Evolutionary conservation across 2,113 vertebrate species (phyloP).

Genomic region (Seriola rivoliana): DNA sequence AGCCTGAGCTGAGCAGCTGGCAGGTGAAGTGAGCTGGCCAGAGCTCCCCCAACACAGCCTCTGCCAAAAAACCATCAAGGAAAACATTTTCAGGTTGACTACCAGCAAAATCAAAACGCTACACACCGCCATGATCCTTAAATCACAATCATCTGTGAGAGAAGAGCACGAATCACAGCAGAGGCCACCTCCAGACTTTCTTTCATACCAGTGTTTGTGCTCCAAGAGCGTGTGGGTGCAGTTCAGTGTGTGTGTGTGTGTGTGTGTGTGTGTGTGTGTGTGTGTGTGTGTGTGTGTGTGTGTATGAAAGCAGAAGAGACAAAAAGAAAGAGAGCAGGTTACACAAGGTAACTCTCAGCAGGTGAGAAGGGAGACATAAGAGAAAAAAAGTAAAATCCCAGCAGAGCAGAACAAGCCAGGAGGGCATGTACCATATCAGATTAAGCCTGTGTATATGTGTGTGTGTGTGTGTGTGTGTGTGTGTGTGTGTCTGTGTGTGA

Average conservation of each 20-base stretch:
- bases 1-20: constrained; percentile 65
- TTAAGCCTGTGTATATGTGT: constrained; percentile 36
- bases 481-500: constrained; percentile 1
- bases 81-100: constrained; percentile 76
- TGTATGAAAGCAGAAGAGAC: constrained; percentile 18
- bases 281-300: constrained; percentile 21
- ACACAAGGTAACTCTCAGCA: constrained; percentile 70
- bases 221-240: constrained; percentile 29
- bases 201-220: constrained; percentile 41
- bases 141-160: constrained; percentile 61
- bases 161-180: constrained; percentile 43
- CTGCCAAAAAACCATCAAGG: constrained; percentile 72
- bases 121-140: constrained; percentile 39
- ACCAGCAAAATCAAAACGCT: constrained; percentile 68
- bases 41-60: constrained; percentile 45
- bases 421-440: constrained; percentile 71
- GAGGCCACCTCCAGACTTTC: constrained; percentile 44
- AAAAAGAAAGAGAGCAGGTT: constrained; percentile 47
- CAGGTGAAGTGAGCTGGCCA: constrained; percentile 63
- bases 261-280: constrained; percentile 18
- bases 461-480: constrained; percentile 1
- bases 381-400: constrained; percentile 60
- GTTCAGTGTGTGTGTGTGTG: constrained; percentile 14
- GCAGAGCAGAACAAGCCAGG: constrained; percentile 66
- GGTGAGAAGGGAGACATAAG: constrained; percentile 60